A percentile compares a stretch with the other conserved stretches of the same genome.
Conservation (phyloP, 2,113 vertebrate genomes). For the Actinemys pallida region DNA sequence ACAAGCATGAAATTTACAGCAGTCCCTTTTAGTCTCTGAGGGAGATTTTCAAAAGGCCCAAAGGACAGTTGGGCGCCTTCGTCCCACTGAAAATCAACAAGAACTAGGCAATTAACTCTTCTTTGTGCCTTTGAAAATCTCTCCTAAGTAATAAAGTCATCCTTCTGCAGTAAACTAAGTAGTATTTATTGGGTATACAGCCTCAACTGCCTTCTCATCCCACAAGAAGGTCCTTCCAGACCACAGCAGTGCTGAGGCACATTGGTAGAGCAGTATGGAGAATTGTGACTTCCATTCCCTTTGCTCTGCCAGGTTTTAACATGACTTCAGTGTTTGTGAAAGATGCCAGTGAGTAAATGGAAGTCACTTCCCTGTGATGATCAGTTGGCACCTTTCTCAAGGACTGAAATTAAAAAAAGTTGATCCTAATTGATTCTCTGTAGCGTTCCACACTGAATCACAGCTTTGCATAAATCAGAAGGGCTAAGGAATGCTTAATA, state of each 20-base stretch:
- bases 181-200: background rate
- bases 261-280: background rate
- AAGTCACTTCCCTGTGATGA: background rate
- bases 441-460: background rate
- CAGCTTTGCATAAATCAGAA: background rate
- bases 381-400: background rate
- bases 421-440: background rate
- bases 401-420: background rate
- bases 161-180: background rate
- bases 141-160: background rate
- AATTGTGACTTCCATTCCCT: background rate
- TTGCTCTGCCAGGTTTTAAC: background rate
- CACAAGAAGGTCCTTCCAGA: background rate
- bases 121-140: background rate
- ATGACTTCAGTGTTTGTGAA: background rate
- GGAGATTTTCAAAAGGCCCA: background rate
- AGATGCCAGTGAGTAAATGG: background rate
- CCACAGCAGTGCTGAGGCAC: background rate
- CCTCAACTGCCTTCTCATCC: background rate
- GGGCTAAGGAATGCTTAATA: background rate
- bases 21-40: accelerated
- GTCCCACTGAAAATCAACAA: background rate
- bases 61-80: background rate
- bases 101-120: background rate
- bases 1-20: background rate